Base-by-base conservation (phyloP, 1,140 invertebrate genomes). In the Musca vetustissima region DNA sequence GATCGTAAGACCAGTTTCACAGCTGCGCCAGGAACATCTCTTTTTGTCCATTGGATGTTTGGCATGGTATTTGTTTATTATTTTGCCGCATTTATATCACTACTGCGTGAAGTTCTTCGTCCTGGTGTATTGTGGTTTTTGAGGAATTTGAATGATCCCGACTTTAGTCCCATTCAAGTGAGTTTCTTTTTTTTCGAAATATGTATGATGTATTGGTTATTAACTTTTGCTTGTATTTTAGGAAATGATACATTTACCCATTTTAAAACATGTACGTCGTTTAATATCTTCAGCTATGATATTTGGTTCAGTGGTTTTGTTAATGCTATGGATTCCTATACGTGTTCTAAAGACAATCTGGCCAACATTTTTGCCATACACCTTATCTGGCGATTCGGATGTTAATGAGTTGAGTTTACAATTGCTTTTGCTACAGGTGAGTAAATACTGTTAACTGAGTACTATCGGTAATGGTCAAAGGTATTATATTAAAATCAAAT, bases 51-150 rank as follows among this genome's bases (percentile, higher is more conserved):
- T 83, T 99, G 98, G 98, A 87, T 99, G 11, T 93, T 97, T n/a
- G 97, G 97, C 65, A 98, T 99, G 96, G 91, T 99, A 1, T 99
- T 98, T 83, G 96, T 99, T 15, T 99, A 99, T 83, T 99, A 99
- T 84, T 99, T 99, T 81, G 98, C 97, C 9, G 98, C 96, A 0
- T 99, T 99, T 79, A 95, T 99, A 47, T 86, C 98, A 1, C 84
- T 98, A 1, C 83, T 99, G 3, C 85, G 97, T 55, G 98, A 99
- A 85, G 94, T 99, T 3, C 80, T 99, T 8, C 85, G 97, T 64
- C 97, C 97, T 0, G 97, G 97, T 0, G 95, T 99, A 0, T 85
- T 99, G 1, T 99, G 96, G 96, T 98, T 99, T 80, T 84, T 97
- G 59, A 88, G 96, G 73, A 99, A 99, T 83, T 86, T 99, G 9